Evolutionary conservation across 2,113 vertebrate genomes (phyloP).

Genomic region (Sclerurus mexicanus): DNA sequence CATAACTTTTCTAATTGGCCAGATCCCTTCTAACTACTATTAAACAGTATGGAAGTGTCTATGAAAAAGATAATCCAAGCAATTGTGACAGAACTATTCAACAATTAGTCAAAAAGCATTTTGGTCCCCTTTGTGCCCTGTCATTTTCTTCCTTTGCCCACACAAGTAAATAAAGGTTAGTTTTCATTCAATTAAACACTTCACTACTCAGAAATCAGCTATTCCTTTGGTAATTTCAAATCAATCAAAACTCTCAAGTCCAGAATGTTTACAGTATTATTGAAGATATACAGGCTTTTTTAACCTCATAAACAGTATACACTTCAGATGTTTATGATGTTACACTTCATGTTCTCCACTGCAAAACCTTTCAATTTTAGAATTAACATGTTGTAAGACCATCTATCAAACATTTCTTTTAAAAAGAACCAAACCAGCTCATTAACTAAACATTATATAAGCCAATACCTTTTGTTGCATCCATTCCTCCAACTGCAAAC

Average conservation of each 20-base stretch:
- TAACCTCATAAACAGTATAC: background rate
- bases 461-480: constrained; percentile 89
- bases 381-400: background rate
- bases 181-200: background rate
- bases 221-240: background rate
- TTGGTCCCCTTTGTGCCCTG: background rate
- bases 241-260: background rate
- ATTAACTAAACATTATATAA: background rate
- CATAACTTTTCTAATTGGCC: background rate
- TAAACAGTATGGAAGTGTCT: background rate
- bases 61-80: background rate
- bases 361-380: background rate
- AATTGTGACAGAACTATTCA: background rate
- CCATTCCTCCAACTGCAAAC: constrained; percentile 97
- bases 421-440: background rate
- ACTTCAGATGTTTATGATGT: background rate
- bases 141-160: background rate
- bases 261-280: background rate
- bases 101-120: background rate
- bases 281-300: background rate
- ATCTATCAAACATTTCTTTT: background rate
- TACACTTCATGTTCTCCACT: background rate
- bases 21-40: background rate
- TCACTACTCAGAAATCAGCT: background rate
- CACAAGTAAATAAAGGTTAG: background rate